Conservation (phyloP, 2,113 vertebrate genomes). For the Danio rerio region GRCz12tu NC_133196.1:45224001-45224500, state of each 20-base stretch:
- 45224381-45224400: too few species aligned
- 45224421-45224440: too few species aligned
- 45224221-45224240: slow-evolving; percentile 86
- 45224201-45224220: slow-evolving; percentile 76
- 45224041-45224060: too few species aligned
- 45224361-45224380: too few species aligned
- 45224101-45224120: not conserved
- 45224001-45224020: not conserved
- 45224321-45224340: too few species aligned
- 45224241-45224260: slow-evolving; percentile 90
- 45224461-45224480: too few species aligned
- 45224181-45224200: slow-evolving; percentile 86
- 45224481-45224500: too few species aligned
- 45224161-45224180: slow-evolving; percentile 29
- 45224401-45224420: too few species aligned
- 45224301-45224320: slow-evolving; percentile 62
- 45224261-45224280: slow-evolving; percentile 80
- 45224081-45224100: not conserved
- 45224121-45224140: not conserved
- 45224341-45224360: too few species aligned
- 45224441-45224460: too few species aligned
- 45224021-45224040: not conserved
- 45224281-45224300: slow-evolving; percentile 44
- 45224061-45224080: not conserved
- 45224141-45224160: slow-evolving; percentile 14